Percentiles rank a stretch among this genome's conserved stretches.
phyloP scores from a whole-genome alignment of 2,113 vertebrate genomes.

The Crocuta crocuta region DNA sequence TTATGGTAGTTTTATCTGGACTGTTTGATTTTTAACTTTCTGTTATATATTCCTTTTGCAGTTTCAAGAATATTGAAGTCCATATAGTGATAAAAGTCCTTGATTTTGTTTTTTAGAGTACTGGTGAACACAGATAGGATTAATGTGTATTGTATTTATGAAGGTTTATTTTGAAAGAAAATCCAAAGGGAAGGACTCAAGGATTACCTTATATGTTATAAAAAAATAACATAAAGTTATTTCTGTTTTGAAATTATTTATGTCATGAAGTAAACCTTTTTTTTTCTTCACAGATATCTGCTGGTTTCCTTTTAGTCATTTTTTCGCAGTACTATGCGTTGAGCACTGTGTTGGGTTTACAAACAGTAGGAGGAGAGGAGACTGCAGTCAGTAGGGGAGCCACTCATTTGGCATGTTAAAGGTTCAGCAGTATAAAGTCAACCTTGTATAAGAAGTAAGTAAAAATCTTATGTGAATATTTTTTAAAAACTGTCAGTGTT shows the following conservation, averaged over 20 bases:
- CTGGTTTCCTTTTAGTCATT: neutral
- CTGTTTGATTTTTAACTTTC: neutral
- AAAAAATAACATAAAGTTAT: neutral
- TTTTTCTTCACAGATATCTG: neutral
- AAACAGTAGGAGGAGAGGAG: neutral
- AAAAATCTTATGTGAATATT: neutral
- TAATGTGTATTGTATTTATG: neutral
- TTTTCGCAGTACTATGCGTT: neutral
- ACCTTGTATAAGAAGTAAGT: neutral
- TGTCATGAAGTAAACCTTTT: neutral
- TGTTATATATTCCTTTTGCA: neutral
- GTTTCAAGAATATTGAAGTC: neutral
- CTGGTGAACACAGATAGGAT: neutral
- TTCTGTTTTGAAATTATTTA: neutral
- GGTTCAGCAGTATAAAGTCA: neutral
- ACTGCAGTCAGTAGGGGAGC: neutral
- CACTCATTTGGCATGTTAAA: neutral
- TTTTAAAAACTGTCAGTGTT: neutral
- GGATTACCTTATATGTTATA: neutral
- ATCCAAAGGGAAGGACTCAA: neutral
- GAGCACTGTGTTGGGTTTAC: neutral
- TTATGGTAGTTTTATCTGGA: neutral
- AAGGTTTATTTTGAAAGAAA: conserved; percentile 31
- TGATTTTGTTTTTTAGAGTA: neutral
- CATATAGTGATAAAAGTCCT: neutral